Evolutionary conservation across 2,888 invertebrate genomes (phyloP), one percentile per base, ranked within the genome.

Genomic region (Isotomurus palustris): DNA sequence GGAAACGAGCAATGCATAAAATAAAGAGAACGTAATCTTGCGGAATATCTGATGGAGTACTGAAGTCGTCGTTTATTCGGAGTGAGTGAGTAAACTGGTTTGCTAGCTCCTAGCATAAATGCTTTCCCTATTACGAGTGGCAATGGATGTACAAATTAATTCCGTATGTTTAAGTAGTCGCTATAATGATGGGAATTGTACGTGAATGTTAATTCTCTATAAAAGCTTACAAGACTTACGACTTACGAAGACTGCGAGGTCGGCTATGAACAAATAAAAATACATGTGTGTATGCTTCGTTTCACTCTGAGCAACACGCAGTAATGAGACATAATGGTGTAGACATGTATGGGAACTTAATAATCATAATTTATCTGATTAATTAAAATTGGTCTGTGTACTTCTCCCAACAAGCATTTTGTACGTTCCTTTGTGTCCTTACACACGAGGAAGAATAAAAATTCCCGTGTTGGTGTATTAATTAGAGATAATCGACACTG

Each of bases 301-400:
- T n/a, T n/a, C n/a, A n/a, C n/a, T n/a, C n/a, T n/a, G n/a, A n/a
- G n/a, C n/a, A n/a, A n/a, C n/a, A n/a, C n/a, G n/a, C n/a, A n/a
- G n/a, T n/a, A n/a, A n/a, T n/a, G 24, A 4, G 17, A 58, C 21
- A 25, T 32, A 58, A 54, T 51, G 52, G 58, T 64, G 63, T 24
- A 56, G 60, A 60, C 60, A 64, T 56, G 63, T 53, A 60, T 60
- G 62, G 58, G 62, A 65, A 61, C 41, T 48, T 53, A 57, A 49
- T 62, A 62, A 65, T 62, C 65, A 60, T 60, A 65, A 65, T 62
- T 62, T 60, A 62, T 62, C 62, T 57, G 52, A 54, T 54, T 54
- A 54, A 48, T n/a, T n/a, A n/a, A n/a, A n/a, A n/a, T n/a, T n/a
- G n/a, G n/a, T n/a, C n/a, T n/a, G n/a, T n/a, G n/a, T n/a, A n/a